These are phyloP conservation scores for Cheumatopsyche charites DNA, from an alignment of 1,140 invertebrate species.

Conservation along the genomic window DNA sequence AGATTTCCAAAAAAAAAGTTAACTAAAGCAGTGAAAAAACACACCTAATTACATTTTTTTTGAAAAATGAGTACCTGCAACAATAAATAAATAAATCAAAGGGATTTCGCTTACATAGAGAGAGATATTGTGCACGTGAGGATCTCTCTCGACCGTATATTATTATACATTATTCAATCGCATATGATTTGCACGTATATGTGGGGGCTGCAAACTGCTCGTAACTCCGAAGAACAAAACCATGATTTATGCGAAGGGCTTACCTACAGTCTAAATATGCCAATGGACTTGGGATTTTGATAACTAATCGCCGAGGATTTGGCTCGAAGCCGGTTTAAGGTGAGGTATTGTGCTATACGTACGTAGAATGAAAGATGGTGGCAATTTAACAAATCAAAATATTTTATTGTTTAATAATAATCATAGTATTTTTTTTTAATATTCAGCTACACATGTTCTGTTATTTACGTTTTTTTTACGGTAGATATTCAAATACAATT, in stretches of 20 bases:
- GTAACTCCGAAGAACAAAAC: slow-evolving; percentile 1
- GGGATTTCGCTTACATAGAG: background rate
- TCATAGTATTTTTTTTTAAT: slow-evolving; percentile 31
- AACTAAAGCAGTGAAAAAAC: no score
- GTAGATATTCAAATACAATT: slow-evolving; percentile 47
- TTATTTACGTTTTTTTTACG: slow-evolving; percentile 34
- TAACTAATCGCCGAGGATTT: background rate
- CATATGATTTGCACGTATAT: slow-evolving; percentile 1
- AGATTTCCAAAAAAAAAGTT: no score
- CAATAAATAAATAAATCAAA: background rate
- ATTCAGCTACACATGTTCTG: slow-evolving; percentile 44
- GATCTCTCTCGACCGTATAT: background rate
- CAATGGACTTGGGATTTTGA: slow-evolving; percentile 12
- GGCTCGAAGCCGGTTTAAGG: no score
- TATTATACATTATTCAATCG: slow-evolving; percentile 5
- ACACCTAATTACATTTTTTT: no score
- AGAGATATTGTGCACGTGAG: background rate
- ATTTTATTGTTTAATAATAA: slow-evolving; percentile 42
- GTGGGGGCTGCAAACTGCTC: slow-evolving; percentile 16
- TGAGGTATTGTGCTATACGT: background rate
- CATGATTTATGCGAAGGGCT: slow-evolving; percentile 10
- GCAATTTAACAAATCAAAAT: slow-evolving; percentile 48
- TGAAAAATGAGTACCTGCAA: no score
- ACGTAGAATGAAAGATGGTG: background rate
- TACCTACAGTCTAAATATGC: slow-evolving; percentile 13